A percentile compares a stretch with the other conserved stretches of the same genome.
Evolutionary conservation across 2,113 vertebrate species (phyloP).

Genomic region (Dromas ardeola): DNA sequence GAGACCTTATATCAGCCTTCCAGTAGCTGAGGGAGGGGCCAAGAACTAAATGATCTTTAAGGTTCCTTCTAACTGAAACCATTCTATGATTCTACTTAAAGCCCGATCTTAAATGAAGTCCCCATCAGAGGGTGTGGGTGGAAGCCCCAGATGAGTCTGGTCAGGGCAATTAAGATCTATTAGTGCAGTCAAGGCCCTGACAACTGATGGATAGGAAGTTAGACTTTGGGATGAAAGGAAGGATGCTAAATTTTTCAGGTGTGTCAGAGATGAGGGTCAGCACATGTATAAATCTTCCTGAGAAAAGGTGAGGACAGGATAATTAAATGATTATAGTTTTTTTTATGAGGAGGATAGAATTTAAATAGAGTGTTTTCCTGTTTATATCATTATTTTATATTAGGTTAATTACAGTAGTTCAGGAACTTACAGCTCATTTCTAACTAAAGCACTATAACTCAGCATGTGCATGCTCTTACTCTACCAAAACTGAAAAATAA

Average conservation of each 20-base stretch:
- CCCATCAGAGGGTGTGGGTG: not conserved
- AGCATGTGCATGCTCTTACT: not conserved
- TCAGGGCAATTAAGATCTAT: not conserved
- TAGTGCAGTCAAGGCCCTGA: not conserved
- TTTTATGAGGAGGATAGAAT: not conserved
- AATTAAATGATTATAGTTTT: not conserved
- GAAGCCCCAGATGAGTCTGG: not conserved
- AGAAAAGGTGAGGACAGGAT: not conserved
- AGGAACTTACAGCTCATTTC: not conserved
- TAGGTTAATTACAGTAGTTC: not conserved
- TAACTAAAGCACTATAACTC: not conserved
- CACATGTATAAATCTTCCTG: not conserved
- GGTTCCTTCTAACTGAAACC: not conserved
- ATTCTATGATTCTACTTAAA: not conserved
- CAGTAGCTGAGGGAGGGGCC: not conserved
- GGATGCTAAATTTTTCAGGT: not conserved
- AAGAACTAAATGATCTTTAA: not conserved
- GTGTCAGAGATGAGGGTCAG: not conserved
- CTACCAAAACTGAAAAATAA: not conserved
- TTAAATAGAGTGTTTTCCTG: not conserved
- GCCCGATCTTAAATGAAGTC: not conserved
- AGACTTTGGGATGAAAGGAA: not conserved
- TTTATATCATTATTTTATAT: not conserved
- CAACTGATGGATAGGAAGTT: not conserved
- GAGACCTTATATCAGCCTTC: not conserved